A percentile compares a stretch with the other conserved stretches of the same genome.
Conservation (phyloP, 2,113 vertebrate species). For the Perca flavescens region DNA sequence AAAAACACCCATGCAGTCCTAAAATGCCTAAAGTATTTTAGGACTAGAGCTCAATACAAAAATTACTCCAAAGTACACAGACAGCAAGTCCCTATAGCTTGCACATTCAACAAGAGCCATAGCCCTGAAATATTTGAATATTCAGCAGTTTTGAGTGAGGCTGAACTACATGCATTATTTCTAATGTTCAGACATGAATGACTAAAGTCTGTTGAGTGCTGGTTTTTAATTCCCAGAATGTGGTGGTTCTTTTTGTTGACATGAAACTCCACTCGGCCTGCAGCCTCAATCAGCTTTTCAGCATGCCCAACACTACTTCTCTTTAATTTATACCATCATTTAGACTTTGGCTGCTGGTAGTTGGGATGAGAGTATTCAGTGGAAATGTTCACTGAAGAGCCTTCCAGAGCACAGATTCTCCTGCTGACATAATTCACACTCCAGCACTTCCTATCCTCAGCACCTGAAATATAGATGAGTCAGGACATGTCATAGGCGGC, state of each 20-base stretch:
- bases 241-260: background rate
- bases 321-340: conserved; percentile 30
- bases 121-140: too few relatives aligned
- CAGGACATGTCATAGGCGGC: background rate
- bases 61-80: too few relatives aligned
- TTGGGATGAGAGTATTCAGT: background rate
- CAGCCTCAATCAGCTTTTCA: background rate
- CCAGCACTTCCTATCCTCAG: fast-evolving
- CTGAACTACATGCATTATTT: too few relatives aligned
- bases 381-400: conserved; percentile 38
- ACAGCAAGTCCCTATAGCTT: too few relatives aligned
- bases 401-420: conserved; percentile 47
- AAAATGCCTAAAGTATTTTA: too few relatives aligned
- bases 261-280: background rate
- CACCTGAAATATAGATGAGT: background rate
- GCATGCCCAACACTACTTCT: fast-evolving
- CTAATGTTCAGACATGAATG: too few relatives aligned
- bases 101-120: too few relatives aligned
- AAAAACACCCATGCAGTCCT: background rate
- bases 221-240: conserved; percentile 15
- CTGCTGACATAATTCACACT: conserved; percentile 5
- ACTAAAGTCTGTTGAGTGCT: background rate
- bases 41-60: too few relatives aligned
- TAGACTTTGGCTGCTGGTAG: fast-evolving
- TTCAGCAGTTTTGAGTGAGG: too few relatives aligned